phyloP scores from a whole-genome alignment of 1,140 invertebrate genomes.

The Vanessa atalanta region DNA sequence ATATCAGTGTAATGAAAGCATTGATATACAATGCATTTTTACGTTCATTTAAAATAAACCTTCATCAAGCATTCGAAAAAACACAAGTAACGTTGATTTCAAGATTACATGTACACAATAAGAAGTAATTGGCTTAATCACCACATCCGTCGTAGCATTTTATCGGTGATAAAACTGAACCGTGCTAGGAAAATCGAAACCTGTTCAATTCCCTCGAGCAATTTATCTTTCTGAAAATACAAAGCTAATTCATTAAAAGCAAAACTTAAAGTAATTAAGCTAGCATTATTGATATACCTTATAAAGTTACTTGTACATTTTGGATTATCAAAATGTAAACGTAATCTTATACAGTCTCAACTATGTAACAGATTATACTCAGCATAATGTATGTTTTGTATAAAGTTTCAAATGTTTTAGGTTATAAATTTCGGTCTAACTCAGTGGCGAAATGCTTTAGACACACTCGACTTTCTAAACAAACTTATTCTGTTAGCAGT shows the following conservation, averaged over 20 bases:
- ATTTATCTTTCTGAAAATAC: slow-evolving; percentile 15
- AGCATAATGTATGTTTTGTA: not conserved
- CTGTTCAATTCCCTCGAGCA: slow-evolving; percentile 21
- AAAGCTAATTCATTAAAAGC: slow-evolving; percentile 23
- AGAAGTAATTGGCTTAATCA: slow-evolving; percentile 63
- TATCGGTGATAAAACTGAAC: slow-evolving; percentile 56
- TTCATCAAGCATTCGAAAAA: not conserved
- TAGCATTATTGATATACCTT: not conserved
- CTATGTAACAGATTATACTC: slow-evolving; percentile 5
- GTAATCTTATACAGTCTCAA: not conserved
- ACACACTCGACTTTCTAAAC: slow-evolving; percentile 19
- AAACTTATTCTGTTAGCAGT: slow-evolving; percentile 24
- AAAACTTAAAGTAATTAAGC: no score
- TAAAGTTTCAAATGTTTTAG: slow-evolving; percentile 20
- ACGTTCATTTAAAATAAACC: no score
- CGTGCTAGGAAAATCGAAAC: slow-evolving; percentile 63
- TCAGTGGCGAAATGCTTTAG: slow-evolving; percentile 19
- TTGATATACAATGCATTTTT: no score
- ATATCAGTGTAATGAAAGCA: no score
- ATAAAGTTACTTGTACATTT: not conserved
- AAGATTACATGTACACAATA: slow-evolving; percentile 45
- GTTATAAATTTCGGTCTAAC: slow-evolving; percentile 16
- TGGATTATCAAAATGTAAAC: not conserved
- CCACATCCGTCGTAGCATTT: slow-evolving; percentile 54
- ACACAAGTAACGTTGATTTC: not conserved